Evolutionary conservation across 2,113 vertebrate genomes (phyloP).

Genomic region (Desmodus rotundus): DNA sequence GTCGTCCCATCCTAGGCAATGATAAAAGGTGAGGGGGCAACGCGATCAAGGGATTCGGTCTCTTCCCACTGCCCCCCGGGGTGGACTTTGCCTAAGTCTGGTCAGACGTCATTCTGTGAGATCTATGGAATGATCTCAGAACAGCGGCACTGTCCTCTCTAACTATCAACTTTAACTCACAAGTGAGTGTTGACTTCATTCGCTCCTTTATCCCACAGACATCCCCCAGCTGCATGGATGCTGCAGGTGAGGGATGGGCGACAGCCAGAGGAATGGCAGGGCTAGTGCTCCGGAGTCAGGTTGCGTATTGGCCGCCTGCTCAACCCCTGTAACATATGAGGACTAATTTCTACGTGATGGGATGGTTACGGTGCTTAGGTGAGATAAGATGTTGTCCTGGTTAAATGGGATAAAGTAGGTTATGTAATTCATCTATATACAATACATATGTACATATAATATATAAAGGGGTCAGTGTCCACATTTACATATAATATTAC

Average conservation of each 20-base stretch:
- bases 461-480: neutral
- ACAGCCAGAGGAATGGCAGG: neutral
- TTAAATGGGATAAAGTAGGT: neutral
- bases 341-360: neutral
- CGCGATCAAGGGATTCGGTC: neutral
- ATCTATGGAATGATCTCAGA: neutral
- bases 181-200: neutral
- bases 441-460: neutral
- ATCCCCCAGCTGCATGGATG: fast-evolving
- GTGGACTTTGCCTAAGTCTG: neutral
- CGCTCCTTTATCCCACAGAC: neutral
- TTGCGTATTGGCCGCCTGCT: neutral
- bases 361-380: neutral
- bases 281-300: neutral
- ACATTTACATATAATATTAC: neutral
- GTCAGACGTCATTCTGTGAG: fast-evolving
- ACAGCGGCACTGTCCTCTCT: neutral
- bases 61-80: neutral
- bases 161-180: neutral
- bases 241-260: neutral
- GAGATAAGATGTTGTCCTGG: neutral
- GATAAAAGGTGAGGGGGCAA: neutral
- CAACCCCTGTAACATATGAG: neutral
- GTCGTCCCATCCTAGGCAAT: neutral
- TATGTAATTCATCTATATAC: neutral